Base-by-base conservation (phyloP, 2,888 invertebrate genomes). In the Apoda limacodes region DNA sequence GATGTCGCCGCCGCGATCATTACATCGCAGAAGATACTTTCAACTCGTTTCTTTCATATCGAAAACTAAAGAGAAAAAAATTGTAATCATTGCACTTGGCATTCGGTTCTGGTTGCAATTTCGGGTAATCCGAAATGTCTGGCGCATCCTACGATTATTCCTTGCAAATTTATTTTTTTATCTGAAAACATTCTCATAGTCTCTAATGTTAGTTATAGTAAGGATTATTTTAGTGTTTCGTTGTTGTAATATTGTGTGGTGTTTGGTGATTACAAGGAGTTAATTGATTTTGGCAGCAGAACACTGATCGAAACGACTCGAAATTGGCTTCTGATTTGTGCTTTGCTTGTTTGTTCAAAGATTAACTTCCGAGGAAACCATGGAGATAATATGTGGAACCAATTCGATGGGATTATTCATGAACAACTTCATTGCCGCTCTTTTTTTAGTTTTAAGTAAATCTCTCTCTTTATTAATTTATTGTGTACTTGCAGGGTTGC, bases 231-330 rank as follows among this genome's bases (percentile, higher is more conserved):
- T 56, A 6, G 23, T 4, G 3, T 21, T 13, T 10, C 13, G 13
- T 13, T 4, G 2, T 5, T 14, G 30, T 32, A 5, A 1, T 2
- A 13, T 31, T 43, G 26, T 1, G 32, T 45, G 40, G 55, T 43
- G 39, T 42, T 33, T 31, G 37, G 43, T 63, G 63, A 70, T 69
- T 70, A 62, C 55, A 58, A 60, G 52, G 56, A 54, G 52, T 57
- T 70, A 74, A 74, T 74, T 74, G 72, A 72, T 71, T 71, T 74
- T 65, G 70, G 66, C 70, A 63, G 61, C 43, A 52, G 52, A 51
- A 55, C 57, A 45, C 46, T 50, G 59, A 74, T 72, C 61, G 63
- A 53, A 57, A 57, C 45, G 49, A 46, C 50, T 45, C 43, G 43
- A 65, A 68, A 70, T 68, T 70, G 61, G 50, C 42, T 41, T 37